Evolutionary conservation across 2,888 invertebrate species (phyloP), one percentile per base, ranked within the genome.

Genomic region (Yponomeuta sedellus): DNA sequence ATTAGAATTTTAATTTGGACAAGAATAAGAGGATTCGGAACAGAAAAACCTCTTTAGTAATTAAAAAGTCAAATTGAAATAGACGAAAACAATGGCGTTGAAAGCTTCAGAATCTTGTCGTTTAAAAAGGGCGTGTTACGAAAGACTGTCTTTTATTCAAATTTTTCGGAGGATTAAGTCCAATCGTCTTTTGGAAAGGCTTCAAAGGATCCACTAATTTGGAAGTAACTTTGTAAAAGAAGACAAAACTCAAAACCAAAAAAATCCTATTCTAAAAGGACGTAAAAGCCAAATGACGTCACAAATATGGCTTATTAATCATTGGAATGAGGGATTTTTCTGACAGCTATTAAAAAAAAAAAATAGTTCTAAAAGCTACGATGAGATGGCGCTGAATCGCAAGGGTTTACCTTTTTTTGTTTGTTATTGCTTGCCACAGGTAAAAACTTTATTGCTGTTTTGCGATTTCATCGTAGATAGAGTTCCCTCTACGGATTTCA

Each of bases 31-130:
- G 16, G 44, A 52, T 52, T 52, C 16, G 12, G 44, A 52, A 52
- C 12, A 52, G 44, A 52, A 52, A 52, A 52, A 52, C 44, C 44
- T 52, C 44, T 52, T 52, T 52, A 52, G 44, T 52, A 52, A 52
- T 52, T 52, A 52, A 52, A 16, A 52, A 52, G 44, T 52, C 44
- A 52, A 52, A 52, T 52, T 52, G 44, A 16, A 52, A 52, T 52
- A 52, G 44, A 6, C 44, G 44, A 52, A 52, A 52, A 52, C 44
- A 52, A 52, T 52, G 44, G 44, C 10, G 44, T 5, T 52, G 44
- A 52, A 16, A 52, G 44, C 44, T 52, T 52, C 44, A 16, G 16
- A 52, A 52, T 52, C 44, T 52, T 6, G 44, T 52, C 12, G 3
- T 52, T 52, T 52, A 52, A 16, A 16, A 52, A 52, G 16, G 10